Evolutionary conservation across 1,140 invertebrate genomes (phyloP).

Genomic region (Philaenus spumarius): DNA sequence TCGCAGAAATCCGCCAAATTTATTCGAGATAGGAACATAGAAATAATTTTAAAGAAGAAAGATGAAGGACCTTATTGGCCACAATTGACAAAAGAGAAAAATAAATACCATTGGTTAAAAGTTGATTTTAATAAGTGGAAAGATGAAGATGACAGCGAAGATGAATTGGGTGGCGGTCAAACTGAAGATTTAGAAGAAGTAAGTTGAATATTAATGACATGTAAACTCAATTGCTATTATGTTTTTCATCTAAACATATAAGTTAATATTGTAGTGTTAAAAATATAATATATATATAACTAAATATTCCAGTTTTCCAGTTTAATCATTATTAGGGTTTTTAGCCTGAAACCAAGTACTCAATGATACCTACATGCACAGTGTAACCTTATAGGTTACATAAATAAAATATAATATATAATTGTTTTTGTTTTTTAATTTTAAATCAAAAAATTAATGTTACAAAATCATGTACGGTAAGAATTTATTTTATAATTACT

Average conservation of each 20-base stretch:
- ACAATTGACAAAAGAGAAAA: conserved; percentile 74
- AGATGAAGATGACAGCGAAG: conserved; percentile 83
- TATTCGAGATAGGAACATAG: conserved; percentile 62
- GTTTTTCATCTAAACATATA: neutral
- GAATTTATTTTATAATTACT: too few relatives aligned
- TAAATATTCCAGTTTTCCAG: conserved; percentile 3
- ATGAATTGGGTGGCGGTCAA: conserved; percentile 42
- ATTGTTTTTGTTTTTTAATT: too few relatives aligned
- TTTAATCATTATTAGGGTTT: too few relatives aligned
- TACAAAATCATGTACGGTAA: too few relatives aligned
- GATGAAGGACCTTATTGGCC: conserved; percentile 80
- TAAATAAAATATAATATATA: too few relatives aligned
- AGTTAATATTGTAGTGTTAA: neutral
- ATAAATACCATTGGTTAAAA: conserved; percentile 93
- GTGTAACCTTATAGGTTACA: too few relatives aligned
- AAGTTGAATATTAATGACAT: conserved; percentile 28
- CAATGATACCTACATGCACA: too few relatives aligned
- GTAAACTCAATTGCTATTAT: conserved; percentile 2
- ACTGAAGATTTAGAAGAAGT: conserved; percentile 53
- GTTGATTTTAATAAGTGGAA: conserved; percentile 96
- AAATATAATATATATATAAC: conserved; percentile 4
- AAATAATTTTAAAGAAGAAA: conserved; percentile 62
- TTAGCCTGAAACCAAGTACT: too few relatives aligned
- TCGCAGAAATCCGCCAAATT: conserved; percentile 48
- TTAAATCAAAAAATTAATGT: too few relatives aligned